These are phyloP conservation scores for Sebastes nivosus DNA, from an alignment of 2,797 vertebrate species.

Conservation along the genomic window DNA sequence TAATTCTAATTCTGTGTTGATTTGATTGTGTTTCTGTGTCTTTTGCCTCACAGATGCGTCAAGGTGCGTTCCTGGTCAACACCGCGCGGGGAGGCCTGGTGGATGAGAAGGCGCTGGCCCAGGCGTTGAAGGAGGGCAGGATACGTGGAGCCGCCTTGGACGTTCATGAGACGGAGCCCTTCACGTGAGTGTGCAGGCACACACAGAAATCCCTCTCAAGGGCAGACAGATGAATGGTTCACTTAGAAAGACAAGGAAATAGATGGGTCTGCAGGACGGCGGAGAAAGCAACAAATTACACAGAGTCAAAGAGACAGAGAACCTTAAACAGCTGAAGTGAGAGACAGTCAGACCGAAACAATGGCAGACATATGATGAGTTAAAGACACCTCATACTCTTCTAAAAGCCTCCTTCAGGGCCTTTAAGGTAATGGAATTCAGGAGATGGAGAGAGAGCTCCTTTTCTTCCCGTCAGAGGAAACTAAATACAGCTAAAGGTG, in stretches of 20 bases:
- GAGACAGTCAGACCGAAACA: constrained; percentile 3
- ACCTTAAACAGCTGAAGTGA: constrained; percentile 1
- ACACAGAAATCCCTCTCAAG: not conserved
- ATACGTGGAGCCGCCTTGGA: constrained; percentile 97
- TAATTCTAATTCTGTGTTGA: not conserved
- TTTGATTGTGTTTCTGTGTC: constrained; percentile 4
- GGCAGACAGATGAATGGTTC: not conserved
- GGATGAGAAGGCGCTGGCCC: constrained; percentile 97
- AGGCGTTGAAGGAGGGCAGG: constrained; percentile 96
- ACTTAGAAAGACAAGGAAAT: not conserved
- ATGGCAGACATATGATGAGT: constrained; percentile 20
- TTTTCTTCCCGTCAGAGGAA: constrained; percentile 21
- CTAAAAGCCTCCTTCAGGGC: constrained; percentile 34
- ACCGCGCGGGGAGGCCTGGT: constrained; percentile 94
- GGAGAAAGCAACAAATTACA: constrained; percentile 4
- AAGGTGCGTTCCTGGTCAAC: constrained; percentile 97
- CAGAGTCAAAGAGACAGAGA: not conserved
- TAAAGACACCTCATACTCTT: constrained; percentile 15
- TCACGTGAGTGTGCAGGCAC: constrained; percentile 81
- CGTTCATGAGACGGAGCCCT: constrained; percentile 95
- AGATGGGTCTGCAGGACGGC: not conserved
- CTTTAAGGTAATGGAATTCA: constrained; percentile 26
- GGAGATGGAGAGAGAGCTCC: constrained; percentile 7
- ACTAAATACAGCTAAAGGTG: constrained; percentile 9
- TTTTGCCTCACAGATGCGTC: constrained; percentile 88